Base-by-base conservation (phyloP, 2,888 invertebrate species). In the Sesamia inferens region DNA sequence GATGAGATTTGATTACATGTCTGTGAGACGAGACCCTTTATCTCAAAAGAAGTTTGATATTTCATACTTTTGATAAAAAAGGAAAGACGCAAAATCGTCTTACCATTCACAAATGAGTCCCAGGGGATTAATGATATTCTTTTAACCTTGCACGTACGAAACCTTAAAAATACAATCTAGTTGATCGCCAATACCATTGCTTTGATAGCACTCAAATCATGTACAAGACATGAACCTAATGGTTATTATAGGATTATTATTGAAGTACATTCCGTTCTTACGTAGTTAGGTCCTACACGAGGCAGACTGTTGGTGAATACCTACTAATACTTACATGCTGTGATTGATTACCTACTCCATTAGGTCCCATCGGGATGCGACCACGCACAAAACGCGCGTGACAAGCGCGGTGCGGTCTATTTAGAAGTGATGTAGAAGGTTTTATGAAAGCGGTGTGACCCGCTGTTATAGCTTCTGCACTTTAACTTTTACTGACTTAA, bases 191-290 rank as follows among this genome's bases (percentile, higher is more conserved):
- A 68, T 51, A 65, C 13, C 65, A 48, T 11, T 24, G 42, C 69
- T 67, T 51, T 54, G 64, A 70, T 57, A 59, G 76, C 61, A 68
- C 71, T 79, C 64, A 68, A 76, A 80, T 76, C 71, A 80, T 64
- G 80, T 79, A 59, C 22, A 51, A 54, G 14, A 22, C 22, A 22
- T 54, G 55, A 51, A n/a, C 13, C 31, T 61, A 74, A 69, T 65
- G 74, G 7, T 31, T 39, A 75, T 69, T 62, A 79, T 63, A 42
- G 7, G 66, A 58, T 74, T 75, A 71, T 76, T 59, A 67, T 59
- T 70, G 67, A 31, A 79, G 66, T 63, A 58, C 22, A 13, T 48
- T 48, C 44, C 22, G 24, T 8, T 44, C 44, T 76, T 19, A 69
- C 74, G 68, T 68, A 14, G 13, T 14, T 13, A n/a, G 51, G 22